Conservation (phyloP, 37 sponge, comb jelly and placozoan species). For the Crambe crambe region DNA sequence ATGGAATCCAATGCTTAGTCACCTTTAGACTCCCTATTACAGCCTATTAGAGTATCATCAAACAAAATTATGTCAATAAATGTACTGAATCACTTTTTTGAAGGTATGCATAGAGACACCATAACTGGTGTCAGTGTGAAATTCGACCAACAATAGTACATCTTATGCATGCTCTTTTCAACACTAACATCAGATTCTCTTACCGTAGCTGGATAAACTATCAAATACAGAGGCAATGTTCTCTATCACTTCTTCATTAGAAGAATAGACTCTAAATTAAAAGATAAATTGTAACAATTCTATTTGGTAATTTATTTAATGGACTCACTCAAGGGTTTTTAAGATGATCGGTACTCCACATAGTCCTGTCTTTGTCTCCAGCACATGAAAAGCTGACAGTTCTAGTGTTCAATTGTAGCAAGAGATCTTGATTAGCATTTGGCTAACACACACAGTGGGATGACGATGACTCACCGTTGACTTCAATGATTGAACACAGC, state of each 20-base stretch:
- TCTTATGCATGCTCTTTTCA: too few relatives aligned
- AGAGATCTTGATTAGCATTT: neutral
- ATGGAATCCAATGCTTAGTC: too few relatives aligned
- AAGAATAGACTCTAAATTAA: constrained; percentile 13
- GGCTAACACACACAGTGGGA: too few relatives aligned
- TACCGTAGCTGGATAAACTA: constrained; percentile 39
- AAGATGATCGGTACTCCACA: constrained; percentile 50
- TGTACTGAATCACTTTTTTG: too few relatives aligned
- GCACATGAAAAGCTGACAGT: constrained; percentile 38
- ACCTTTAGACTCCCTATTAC: too few relatives aligned
- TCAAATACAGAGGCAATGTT: constrained; percentile 31
- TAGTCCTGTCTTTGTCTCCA: constrained; percentile 27
- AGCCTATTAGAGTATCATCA: too few relatives aligned
- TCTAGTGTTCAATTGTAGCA: constrained; percentile 16
- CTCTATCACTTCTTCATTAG: constrained; percentile 60
- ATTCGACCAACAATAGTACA: too few relatives aligned
- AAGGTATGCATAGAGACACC: too few relatives aligned
- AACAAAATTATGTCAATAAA: too few relatives aligned
- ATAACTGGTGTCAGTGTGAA: too few relatives aligned
- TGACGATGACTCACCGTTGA: constrained; percentile 45
- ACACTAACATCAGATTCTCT: constrained; percentile 11
- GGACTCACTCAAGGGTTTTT: constrained; percentile 41
- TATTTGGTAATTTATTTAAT: neutral
- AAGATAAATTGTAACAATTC: neutral
- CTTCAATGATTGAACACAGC: constrained; percentile 43